Evolutionary conservation across 2,113 vertebrate species (phyloP).

Genomic region (Nycticryphes semicollaris): DNA sequence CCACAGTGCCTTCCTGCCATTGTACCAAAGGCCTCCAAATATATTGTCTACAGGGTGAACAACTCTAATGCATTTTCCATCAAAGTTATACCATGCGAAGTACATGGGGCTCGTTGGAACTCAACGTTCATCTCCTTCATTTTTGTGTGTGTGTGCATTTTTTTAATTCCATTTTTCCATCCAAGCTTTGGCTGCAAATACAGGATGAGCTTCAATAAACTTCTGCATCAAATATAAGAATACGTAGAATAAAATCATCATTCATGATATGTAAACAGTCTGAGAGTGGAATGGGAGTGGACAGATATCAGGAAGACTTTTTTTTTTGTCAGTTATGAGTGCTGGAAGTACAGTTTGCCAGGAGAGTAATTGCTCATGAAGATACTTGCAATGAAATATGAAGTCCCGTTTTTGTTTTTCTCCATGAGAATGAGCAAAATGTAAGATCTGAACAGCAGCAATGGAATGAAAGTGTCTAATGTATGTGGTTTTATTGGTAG

Average conservation of each 20-base stretch:
- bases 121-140: conserved; percentile 31
- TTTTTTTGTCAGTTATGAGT: conserved; percentile 15
- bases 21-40: conserved; percentile 71
- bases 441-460: neutral
- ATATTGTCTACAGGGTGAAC: conserved; percentile 43
- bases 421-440: conserved; percentile 57
- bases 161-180: conserved; percentile 30
- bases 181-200: conserved; percentile 51
- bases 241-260: conserved; percentile 31
- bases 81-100: conserved; percentile 4
- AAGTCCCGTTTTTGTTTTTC: conserved; percentile 33
- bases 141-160: neutral
- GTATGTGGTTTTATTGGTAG: conserved; percentile 57
- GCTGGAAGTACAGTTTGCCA: conserved; percentile 49
- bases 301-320: conserved; percentile 25
- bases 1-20: conserved; percentile 82
- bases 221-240: conserved; percentile 55
- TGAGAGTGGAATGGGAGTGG: conserved; percentile 12
- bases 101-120: conserved; percentile 11
- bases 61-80: conserved; percentile 66
- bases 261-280: conserved; percentile 41
- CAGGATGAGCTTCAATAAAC: conserved; percentile 67
- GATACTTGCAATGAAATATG: conserved; percentile 29
- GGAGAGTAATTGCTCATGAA: conserved; percentile 32
- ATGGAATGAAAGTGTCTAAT: conserved; percentile 27